Evolutionary conservation across 1,140 invertebrate species (phyloP), one percentile per base, ranked within the genome.

Genomic region (Leptonema lineaticorne): DNA sequence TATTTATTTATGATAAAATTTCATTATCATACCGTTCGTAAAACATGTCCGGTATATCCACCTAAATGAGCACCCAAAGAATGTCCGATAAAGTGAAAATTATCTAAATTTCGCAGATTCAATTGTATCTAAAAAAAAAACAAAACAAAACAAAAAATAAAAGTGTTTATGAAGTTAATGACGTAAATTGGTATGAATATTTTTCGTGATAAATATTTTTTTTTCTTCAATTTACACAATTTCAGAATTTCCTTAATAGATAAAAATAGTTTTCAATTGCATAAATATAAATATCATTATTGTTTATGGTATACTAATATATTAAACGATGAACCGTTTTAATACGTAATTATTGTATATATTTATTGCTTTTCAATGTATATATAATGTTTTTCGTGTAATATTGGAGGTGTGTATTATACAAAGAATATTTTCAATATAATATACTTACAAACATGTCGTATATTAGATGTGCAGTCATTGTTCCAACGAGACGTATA

Each of bases 1-100:
- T 20, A 24, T 18, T 48, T 20, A 20, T 9, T 4, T 16, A 18
- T 8, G 1, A 48, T 48, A 48, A 8, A 18, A 24, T 48, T 8
- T 48, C 22, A 20, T 20, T 33, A 5, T 20, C 18, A 70, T 69
- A 86, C 84, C 68, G 81, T 85, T 78, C 87, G 85, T 41, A 95
- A 77, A 22, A 86, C 85, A 71, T 88, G 87, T 0, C 94, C 94
- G 11, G 90, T 85, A 76, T 95, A 95, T 5, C 93, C 93, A 57
- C 87, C 89, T 6, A 94, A 81, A 81, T 97, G 95, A 8, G 90
- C 87, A 0, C 94, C 95, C 2, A 97, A 81, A 30, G 93, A 95
- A 79, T 97, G 95, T 0, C 94, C 96, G 71, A 97, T 93, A 48
- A 92, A 86, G 76, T 97, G 95, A 37, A 91, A 86, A 68, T 86